Conservation (phyloP, 1,140 invertebrate genomes). For the Globodera rostochiensis region DNA sequence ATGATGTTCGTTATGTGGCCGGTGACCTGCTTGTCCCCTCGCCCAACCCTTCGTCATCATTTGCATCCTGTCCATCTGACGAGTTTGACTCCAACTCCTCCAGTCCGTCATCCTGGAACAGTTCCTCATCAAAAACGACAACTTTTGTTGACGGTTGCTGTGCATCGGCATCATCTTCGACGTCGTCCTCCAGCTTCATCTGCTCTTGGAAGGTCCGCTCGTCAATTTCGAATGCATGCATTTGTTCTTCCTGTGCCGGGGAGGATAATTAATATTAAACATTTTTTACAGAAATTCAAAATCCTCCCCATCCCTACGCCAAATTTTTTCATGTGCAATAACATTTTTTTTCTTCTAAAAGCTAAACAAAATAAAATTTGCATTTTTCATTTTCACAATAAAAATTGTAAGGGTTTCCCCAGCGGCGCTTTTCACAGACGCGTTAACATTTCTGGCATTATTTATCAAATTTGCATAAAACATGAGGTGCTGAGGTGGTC, state of each 20-base stretch:
- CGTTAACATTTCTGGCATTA: too few relatives aligned
- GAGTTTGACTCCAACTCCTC: slow-evolving; percentile 38
- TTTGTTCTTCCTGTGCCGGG: slow-evolving; percentile 42
- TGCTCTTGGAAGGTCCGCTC: slow-evolving; percentile 54
- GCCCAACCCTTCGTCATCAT: slow-evolving; percentile 40
- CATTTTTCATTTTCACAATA: too few relatives aligned
- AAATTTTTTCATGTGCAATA: too few relatives aligned
- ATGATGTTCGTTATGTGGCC: too few relatives aligned
- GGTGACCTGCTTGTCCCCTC: not conserved
- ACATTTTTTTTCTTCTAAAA: too few relatives aligned
- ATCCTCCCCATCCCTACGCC: not conserved
- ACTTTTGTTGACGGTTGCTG: slow-evolving; percentile 10
- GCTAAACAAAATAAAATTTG: too few relatives aligned
- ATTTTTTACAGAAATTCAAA: slow-evolving; percentile 15
- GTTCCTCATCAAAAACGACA: slow-evolving; percentile 49
- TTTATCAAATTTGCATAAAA: too few relatives aligned
- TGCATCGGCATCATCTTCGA: slow-evolving; percentile 45
- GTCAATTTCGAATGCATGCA: slow-evolving; percentile 63
- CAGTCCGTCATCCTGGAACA: slow-evolving; percentile 47
- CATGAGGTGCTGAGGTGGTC: too few relatives aligned
- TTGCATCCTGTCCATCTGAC: slow-evolving; percentile 35
- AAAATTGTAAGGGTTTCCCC: too few relatives aligned
- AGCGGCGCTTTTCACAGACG: too few relatives aligned
- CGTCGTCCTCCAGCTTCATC: slow-evolving; percentile 34
- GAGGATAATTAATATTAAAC: not conserved